A percentile compares a stretch with the other conserved stretches of the same genome.
Evolutionary conservation across 2,797 vertebrate species (phyloP).

Genomic region (Megalops cyprinoides): DNA sequence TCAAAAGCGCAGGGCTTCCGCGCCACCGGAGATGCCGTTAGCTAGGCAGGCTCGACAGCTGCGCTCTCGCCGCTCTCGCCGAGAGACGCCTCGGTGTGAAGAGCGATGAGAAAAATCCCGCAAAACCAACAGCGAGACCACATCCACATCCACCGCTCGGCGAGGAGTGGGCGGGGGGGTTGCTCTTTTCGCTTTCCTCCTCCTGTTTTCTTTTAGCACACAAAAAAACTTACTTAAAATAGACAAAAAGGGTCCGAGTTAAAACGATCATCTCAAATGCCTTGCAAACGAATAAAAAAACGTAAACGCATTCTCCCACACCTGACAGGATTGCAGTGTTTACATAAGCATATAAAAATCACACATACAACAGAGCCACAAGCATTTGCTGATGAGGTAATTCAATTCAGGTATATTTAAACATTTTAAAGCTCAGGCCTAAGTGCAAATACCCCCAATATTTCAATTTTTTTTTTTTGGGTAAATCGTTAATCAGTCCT

Average conservation of each 20-base stretch:
- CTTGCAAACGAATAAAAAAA: no score
- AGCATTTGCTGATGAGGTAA: background rate
- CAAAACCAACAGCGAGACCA: constrained; percentile 49
- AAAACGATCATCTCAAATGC: background rate
- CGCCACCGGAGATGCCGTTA: constrained; percentile 21
- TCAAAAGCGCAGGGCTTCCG: background rate
- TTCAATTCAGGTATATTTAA: background rate
- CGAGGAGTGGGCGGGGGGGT: background rate
- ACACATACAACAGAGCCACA: constrained; percentile 30
- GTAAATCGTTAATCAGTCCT: background rate
- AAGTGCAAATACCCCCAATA: background rate
- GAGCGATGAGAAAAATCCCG: constrained; percentile 42
- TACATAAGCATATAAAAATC: constrained; percentile 10
- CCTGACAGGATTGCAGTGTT: background rate
- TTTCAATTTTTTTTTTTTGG: background rate
- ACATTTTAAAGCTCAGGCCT: background rate
- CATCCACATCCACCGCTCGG: constrained; percentile 25
- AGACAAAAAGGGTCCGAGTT: constrained; percentile 4
- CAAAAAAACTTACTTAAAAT: constrained; percentile 42
- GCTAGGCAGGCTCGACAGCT: background rate
- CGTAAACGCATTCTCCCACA: background rate
- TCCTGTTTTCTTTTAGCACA: background rate
- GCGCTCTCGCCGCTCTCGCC: constrained; percentile 31
- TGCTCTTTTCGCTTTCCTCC: constrained; percentile 24
- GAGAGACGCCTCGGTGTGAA: no score